These are phyloP conservation scores for Amiota communis DNA, from an alignment of 2,888 invertebrate genomes.

Conservation along the genomic window DNA sequence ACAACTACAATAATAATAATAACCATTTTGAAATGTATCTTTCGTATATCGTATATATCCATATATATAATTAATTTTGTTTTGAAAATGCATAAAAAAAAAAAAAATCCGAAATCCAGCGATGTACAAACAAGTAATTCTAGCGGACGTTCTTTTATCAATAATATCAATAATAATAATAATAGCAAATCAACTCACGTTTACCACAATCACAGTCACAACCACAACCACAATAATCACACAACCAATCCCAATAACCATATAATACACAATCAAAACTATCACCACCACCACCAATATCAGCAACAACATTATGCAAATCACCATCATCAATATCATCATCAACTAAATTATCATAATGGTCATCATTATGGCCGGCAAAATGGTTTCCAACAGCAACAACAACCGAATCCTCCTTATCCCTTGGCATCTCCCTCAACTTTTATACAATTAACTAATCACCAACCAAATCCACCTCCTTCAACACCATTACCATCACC, in stretches of 20 bases:
- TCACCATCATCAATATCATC: conserved; percentile 17
- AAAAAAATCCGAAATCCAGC: conserved; percentile 68
- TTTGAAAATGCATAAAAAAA: conserved; percentile 53
- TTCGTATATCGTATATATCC: conserved; percentile 53
- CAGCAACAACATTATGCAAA: conserved; percentile 20
- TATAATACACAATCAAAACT: conserved; percentile 38
- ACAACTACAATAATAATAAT: conserved; percentile 48
- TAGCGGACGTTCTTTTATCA: conserved; percentile 69
- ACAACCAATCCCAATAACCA: conserved; percentile 48
- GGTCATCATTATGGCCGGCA: conserved; percentile 32
- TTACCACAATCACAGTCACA: conserved; percentile 53
- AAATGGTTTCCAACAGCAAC: conserved; percentile 28
- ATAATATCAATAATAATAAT: conserved; percentile 68
- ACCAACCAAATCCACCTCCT: not conserved
- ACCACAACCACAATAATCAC: conserved; percentile 55
- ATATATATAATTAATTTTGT: conserved; percentile 58
- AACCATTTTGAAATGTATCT: conserved; percentile 66
- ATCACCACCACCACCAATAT: conserved; percentile 29
- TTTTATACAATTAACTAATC: conserved; percentile 1
- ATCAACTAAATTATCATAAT: conserved; percentile 29
- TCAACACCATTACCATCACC: not conserved
- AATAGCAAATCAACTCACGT: conserved; percentile 69
- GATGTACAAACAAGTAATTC: conserved; percentile 74
- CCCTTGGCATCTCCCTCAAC: not conserved
- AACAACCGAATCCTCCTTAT: conserved; percentile 29